Conservation (phyloP, 2,113 vertebrate genomes). For the Ibidorhyncha struthersii region DNA sequence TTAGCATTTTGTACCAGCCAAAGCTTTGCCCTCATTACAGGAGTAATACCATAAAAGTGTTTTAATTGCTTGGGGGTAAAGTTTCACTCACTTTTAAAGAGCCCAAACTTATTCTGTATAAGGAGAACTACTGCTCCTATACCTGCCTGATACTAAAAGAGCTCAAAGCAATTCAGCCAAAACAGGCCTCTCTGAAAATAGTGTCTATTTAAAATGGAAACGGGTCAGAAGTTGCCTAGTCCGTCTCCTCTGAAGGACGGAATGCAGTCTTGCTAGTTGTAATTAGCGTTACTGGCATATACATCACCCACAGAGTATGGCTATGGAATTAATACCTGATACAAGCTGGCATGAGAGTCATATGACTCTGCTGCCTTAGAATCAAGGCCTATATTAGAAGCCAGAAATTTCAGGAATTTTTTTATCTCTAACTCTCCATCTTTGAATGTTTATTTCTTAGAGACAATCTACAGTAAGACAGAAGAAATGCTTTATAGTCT, state of each 20-base stretch:
- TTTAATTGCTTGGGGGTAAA: not conserved
- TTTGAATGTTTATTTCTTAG: not conserved
- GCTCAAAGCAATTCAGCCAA: not conserved
- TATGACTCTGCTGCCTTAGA: conserved; percentile 1
- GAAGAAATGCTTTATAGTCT: not conserved
- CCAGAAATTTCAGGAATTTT: not conserved
- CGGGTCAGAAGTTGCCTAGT: conserved; percentile 21
- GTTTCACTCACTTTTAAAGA: not conserved
- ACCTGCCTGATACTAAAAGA: not conserved
- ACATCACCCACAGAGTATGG: not conserved
- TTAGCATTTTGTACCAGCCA: not conserved
- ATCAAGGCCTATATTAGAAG: not conserved
- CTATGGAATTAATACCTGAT: conserved; percentile 23
- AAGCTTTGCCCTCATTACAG: not conserved
- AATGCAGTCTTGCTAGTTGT: conserved; percentile 12
- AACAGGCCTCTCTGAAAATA: not conserved
- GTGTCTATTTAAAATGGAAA: conserved; percentile 53
- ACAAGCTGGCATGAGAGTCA: conserved; percentile 14
- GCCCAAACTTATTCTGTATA: not conserved
- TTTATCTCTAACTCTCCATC: not conserved
- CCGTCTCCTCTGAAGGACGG: not conserved
- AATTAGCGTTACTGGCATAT: conserved; percentile 42
- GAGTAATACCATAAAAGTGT: not conserved
- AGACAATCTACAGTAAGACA: not conserved
- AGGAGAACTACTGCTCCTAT: not conserved